phyloP scores from a whole-genome alignment of 2,113 vertebrate species.

The Carettochelys insculpta region DNA sequence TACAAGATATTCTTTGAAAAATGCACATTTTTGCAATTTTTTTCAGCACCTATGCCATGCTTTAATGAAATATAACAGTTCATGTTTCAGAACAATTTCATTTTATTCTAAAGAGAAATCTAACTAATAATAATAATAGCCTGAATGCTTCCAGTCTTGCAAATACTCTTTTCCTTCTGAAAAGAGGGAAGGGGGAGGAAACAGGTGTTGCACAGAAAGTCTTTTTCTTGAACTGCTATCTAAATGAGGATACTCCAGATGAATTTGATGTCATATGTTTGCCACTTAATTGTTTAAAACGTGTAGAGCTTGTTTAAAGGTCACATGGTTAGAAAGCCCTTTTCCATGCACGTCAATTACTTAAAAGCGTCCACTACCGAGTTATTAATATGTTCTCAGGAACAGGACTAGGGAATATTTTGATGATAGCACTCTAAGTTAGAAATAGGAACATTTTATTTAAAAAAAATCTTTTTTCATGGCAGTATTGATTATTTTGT shows the following conservation, averaged over 20 bases:
- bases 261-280: background rate
- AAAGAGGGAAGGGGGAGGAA: accelerated
- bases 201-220: too few relatives aligned
- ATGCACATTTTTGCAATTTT: accelerated
- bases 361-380: too few relatives aligned
- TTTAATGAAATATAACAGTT: background rate
- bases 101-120: background rate
- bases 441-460: background rate
- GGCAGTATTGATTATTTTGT: background rate
- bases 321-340: background rate
- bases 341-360: too few relatives aligned
- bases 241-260: background rate
- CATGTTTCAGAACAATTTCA: accelerated
- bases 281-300: background rate
- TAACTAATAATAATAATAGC: background rate
- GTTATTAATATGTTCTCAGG: background rate
- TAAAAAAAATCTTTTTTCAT: background rate
- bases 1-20: background rate
- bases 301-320: background rate
- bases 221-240: accelerated
- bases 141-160: accelerated
- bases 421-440: background rate
- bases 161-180: accelerated
- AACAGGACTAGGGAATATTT: background rate
- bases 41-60: too few relatives aligned